Evolutionary conservation across 2,888 invertebrate species (phyloP).

Genomic region (Punctoribates punctum): DNA sequence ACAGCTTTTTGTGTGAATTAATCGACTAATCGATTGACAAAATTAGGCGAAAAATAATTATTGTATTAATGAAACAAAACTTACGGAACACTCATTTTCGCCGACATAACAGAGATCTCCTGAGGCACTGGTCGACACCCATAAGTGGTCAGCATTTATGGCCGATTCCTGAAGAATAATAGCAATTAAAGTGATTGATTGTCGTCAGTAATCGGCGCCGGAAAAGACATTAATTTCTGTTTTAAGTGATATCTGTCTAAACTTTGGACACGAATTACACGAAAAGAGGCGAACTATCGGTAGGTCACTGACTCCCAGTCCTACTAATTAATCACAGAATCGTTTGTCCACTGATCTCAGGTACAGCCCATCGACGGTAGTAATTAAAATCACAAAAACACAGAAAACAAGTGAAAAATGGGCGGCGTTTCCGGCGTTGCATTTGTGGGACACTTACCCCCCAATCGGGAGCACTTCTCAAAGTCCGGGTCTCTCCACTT

Average conservation of each 20-base stretch:
- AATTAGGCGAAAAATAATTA: neutral
- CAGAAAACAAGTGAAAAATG: neutral
- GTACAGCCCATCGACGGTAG: no score
- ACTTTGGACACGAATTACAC: neutral
- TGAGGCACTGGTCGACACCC: constrained; percentile 85
- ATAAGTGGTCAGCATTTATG: constrained; percentile 86
- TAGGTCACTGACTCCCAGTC: neutral
- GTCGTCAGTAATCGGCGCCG: neutral
- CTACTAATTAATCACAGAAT: neutral
- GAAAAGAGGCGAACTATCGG: neutral
- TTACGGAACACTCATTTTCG: constrained; percentile 79
- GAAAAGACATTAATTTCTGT: neutral
- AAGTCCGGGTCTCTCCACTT: constrained; percentile 49
- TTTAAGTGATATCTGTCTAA: neutral
- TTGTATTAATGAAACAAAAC: constrained; percentile 50
- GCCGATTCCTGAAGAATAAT: constrained; percentile 62
- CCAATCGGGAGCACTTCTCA: constrained; percentile 74
- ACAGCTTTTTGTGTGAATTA: no score
- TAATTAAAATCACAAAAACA: no score
- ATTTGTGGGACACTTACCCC: constrained; percentile 53
- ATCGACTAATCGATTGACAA: neutral
- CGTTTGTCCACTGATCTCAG: no score
- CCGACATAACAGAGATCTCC: constrained; percentile 92
- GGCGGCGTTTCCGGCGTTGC: no score
- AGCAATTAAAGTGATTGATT: constrained; percentile 17